Base-by-base conservation (phyloP, 2,888 invertebrate genomes). In the Oithona nana region DNA sequence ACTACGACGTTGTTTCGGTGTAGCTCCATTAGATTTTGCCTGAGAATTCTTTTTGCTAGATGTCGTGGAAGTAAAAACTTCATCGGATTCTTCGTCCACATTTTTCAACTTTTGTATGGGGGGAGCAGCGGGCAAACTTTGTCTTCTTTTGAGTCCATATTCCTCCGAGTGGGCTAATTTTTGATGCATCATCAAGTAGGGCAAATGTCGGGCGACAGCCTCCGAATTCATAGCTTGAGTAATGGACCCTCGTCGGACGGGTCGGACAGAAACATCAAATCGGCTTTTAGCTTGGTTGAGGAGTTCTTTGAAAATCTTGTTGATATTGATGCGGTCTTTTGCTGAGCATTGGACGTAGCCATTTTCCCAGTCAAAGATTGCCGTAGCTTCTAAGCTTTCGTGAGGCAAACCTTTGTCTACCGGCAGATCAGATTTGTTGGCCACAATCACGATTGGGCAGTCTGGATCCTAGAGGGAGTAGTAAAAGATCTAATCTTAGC, bases 301-400 rank as follows among this genome's bases (percentile, higher is more conserved):
- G 22, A 57, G 22, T 31, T 57, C 57, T 20, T 39, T 30, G 39
- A 57, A 57, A 20, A 57, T 57, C 13, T 57, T 57, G 28, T 57
- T 57, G 30, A 57, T 57, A 31, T 57, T 57, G 16, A 22, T n/a
- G 6, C 57, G 31, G 22, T 57, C 57, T 28, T 57, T 57, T 20
- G 57, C 57, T n/a, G 57, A 57, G 30, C 31, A 22, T 26, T 57
- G 22, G 8, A 57, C 57, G 26, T 57, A 57, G 22, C 57, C 57
- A n/a, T 39, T 57, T 28, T 57, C 57, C 57, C 57, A 57, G 22
- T 57, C 57, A 30, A 57, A 57, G 3, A 22, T 57, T 3, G 28
- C 57, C 6, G 57, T 57, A 31, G 57, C 57, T 57, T 57, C 57
- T 8, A 57, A 16, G 16, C 30, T 39, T 39, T 57, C 57, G 30